Evolutionary conservation across 2,113 vertebrate species (phyloP), one percentile per base, ranked within the genome.

Genomic region (Tautogolabrus adspersus): DNA sequence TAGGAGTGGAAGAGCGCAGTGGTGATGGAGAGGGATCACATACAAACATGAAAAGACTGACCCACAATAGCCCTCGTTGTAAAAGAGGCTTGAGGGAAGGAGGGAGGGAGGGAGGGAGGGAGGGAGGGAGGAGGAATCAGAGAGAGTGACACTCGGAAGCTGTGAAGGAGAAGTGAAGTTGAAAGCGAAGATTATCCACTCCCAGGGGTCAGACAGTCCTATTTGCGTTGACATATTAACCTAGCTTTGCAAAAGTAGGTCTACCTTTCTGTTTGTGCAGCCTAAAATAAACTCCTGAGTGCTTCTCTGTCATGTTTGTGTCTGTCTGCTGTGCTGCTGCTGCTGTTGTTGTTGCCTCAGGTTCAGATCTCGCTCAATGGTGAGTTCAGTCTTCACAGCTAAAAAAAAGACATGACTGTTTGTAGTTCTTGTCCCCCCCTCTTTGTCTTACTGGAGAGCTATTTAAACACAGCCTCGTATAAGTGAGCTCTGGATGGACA

Each of bases 381-480:
- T 59, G 77, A 34, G 52, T 75, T 86, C 87, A 87, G 85, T 87
- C 87, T 81, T 75, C 21, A 52, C 80, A 30, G 81, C 26, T 82
- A 79, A 81, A 56, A 75, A 85, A 68, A 19, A 64, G 10, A 34
- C 30, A 6, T 34, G 40, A 73, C 82, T 82, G 69, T 93, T 91
- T 89, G 89, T 85, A 70, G 78, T 87, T 77, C 67, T 68, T 81
- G 66, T 82, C 74, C 62, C 1, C n/a, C 75, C 79, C 66, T 61
- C 63, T 77, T 26, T 81, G 81, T 78, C 16, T 18, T 6, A 42
- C 16, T 18, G 18, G 18, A 75, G 76, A 78, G 72, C 83, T 89
- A 77, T 89, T 88, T 82, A 93, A 92, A 92, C 86, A 90, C 30
- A 1, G 77, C 65, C 66, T 90, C 44, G 10, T 76, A 70, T 87